phyloP scores from a whole-genome alignment of 2,888 invertebrate genomes.

The Caradrina clavipalpis region DNA sequence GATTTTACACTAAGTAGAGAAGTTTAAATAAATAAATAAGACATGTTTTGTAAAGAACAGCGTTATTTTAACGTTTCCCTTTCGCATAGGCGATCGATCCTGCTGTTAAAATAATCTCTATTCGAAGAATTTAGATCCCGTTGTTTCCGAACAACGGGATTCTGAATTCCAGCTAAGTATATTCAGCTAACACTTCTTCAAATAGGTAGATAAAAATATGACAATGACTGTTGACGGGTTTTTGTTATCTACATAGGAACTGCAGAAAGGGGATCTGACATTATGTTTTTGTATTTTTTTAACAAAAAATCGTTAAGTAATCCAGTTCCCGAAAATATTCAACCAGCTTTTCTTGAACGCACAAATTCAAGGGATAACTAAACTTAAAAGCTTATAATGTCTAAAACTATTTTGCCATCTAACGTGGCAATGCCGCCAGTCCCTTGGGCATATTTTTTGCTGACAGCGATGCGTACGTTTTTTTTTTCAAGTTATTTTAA shows the following conservation, averaged over 20 bases:
- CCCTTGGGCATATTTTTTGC: too few species aligned
- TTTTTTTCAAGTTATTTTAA: too few species aligned
- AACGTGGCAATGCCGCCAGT: too few species aligned
- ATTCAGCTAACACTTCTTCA: constrained; percentile 7
- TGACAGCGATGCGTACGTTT: too few species aligned
- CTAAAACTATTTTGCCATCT: too few species aligned
- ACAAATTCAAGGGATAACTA: too few species aligned
- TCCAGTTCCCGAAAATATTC: not conserved
- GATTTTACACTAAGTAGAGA: too few species aligned
- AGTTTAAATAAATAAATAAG: too few species aligned
- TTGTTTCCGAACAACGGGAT: constrained; percentile 12
- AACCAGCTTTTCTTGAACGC: too few species aligned
- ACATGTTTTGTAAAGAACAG: not conserved
- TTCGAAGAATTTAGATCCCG: constrained; percentile 20
- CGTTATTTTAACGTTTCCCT: not conserved
- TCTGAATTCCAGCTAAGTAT: not conserved
- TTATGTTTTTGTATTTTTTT: not conserved
- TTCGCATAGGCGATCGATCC: constrained; percentile 4
- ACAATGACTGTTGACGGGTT: not conserved
- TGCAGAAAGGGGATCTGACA: not conserved
- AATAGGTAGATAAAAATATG: not conserved
- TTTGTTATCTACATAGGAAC: not conserved
- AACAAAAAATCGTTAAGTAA: not conserved
- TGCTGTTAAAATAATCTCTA: constrained; percentile 6
- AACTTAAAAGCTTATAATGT: too few species aligned